Evolutionary conservation across 2,888 invertebrate species (phyloP), one percentile per base, ranked within the genome.

Genomic region (Itoplectis maculator): DNA sequence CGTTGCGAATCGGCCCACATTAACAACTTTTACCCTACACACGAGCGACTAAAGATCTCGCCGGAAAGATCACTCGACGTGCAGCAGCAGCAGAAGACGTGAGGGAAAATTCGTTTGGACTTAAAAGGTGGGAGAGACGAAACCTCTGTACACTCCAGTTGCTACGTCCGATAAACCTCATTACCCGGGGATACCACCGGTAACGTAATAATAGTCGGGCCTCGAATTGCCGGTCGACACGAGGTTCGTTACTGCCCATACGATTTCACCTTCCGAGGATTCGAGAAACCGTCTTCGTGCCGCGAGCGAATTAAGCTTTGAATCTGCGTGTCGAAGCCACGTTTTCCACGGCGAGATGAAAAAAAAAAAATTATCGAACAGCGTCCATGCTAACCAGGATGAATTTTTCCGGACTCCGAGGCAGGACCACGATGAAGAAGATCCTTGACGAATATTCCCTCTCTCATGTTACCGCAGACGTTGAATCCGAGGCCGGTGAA

Each of bases 401-500:
- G 95, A 86, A 98, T 94, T 89, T 95, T 94, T 82, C 97, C 97
- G 5, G 97, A 97, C 87, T 97, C 97, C 0, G 96, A 96, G 0
- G 98, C 98, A 0, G 98, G 98, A 0, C 98, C 98, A 84, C 97
- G 95, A 89, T 97, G 95, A 70, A 97, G 94, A 15, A 98, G 96
- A 85, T 98, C 97, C 91, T 97, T 97, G 54, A 98, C 95, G 91
- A 95, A 97, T 80, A 98, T 98, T 0, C 98, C 98, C 86, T 98
- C 97, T 78, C 97, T 94, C 94, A 98, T 97, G 87, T 97, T 98
- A n/a, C 98, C 98, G 79, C 96, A 96, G 85, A 98, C 96, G 90
- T 96, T 96, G 93, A 98, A 96, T 0, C 98, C 98, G 0, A 98
- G 94, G 0, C 98, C 98, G 0, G 97, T 97, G 93, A 97, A 97